Conservation (phyloP, 2,797 vertebrate genomes). For the Poeciliopsis presidionis region DNA sequence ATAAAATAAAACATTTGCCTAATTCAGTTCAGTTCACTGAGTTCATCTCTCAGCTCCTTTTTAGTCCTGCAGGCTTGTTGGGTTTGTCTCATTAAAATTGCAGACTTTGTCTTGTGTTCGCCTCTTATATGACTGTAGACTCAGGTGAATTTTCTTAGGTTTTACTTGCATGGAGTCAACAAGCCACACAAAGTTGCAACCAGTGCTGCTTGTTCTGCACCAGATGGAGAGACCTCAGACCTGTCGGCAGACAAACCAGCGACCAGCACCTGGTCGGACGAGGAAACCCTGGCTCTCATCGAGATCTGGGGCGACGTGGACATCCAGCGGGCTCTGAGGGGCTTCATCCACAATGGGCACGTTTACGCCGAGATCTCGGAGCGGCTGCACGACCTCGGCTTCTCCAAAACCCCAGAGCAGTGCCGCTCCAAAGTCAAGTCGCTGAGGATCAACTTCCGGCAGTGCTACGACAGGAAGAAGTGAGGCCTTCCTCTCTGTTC, state of each 20-base stretch:
- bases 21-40: not conserved
- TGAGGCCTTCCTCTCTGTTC: conserved; percentile 36
- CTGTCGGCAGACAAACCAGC: conserved; percentile 40
- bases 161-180: not conserved
- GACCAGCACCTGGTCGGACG: conserved; percentile 78
- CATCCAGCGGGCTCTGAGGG: conserved; percentile 82
- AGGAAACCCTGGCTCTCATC: conserved; percentile 84
- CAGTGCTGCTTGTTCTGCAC: not conserved
- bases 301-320: conserved; percentile 86
- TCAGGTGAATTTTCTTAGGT: not conserved
- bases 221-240: conserved; percentile 46
- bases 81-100: not conserved
- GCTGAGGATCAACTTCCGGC: conserved; percentile 74
- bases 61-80: not conserved
- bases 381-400: conserved; percentile 78
- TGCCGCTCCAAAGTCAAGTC: conserved; percentile 86
- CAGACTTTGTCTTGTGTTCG: not conserved
- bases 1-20: not conserved
- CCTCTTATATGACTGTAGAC: not conserved
- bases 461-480: conserved; percentile 75
- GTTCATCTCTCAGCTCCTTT: not conserved
- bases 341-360: conserved; percentile 82
- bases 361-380: conserved; percentile 84
- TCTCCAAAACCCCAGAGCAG: conserved; percentile 81
- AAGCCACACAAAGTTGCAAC: not conserved